Percentiles rank a stretch among this genome's conserved stretches.
phyloP scores from a whole-genome alignment of 1,140 invertebrate species.

The Pararge aegeria region DNA sequence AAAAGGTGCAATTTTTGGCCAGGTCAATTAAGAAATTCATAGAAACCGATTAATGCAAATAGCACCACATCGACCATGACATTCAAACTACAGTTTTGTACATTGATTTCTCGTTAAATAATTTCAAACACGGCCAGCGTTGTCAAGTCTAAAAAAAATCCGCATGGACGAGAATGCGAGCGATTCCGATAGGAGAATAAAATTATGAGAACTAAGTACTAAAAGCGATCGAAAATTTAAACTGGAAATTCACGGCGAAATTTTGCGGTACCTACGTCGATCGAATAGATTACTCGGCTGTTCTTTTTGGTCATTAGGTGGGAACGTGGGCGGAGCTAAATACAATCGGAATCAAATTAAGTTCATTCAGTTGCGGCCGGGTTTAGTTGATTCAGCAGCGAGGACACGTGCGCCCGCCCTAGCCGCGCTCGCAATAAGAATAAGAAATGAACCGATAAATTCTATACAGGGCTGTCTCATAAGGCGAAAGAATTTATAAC shows the following conservation, averaged over 20 bases:
- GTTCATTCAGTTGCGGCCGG: slow-evolving; percentile 70
- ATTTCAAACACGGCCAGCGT: not conserved
- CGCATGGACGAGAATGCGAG: not conserved
- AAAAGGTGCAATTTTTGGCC: no score
- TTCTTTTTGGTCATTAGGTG: slow-evolving; percentile 69
- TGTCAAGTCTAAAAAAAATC: not conserved
- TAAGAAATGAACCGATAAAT: slow-evolving; percentile 68
- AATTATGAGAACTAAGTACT: not conserved
- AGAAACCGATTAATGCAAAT: no score
- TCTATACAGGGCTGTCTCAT: slow-evolving; percentile 43
- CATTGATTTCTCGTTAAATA: not conserved
- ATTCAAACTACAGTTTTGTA: not conserved
- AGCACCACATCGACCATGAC: no score
- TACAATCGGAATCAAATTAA: slow-evolving; percentile 77
- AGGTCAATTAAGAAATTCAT: no score
- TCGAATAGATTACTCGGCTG: slow-evolving; percentile 43
- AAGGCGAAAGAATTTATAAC: slow-evolving; percentile 37
- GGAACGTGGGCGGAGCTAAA: slow-evolving; percentile 62
- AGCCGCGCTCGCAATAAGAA: slow-evolving; percentile 62
- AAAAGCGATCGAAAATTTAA: slow-evolving; percentile 7
- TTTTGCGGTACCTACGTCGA: slow-evolving; percentile 11
- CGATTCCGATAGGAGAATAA: not conserved
- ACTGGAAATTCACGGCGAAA: slow-evolving; percentile 3
- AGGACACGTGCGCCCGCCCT: slow-evolving; percentile 58
- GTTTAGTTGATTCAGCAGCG: slow-evolving; percentile 72